Evolutionary conservation across 1,140 invertebrate genomes (phyloP), one percentile per base, ranked within the genome.

Genomic region (Trachelipus rathkii): DNA sequence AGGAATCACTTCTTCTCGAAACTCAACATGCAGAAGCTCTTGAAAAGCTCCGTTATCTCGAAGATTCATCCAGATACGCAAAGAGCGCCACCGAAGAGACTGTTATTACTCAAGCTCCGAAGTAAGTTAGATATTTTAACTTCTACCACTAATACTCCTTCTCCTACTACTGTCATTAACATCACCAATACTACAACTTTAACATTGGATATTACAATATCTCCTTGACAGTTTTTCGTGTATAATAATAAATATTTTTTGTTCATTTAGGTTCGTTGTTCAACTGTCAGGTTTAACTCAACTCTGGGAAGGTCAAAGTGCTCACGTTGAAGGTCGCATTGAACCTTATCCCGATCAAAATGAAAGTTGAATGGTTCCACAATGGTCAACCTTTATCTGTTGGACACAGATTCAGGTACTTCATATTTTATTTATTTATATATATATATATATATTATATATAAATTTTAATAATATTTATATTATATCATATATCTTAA

Each of bases 281-380:
- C 90, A 94, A 85, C 85, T 96, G 19, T 93, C 93, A 83, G 94
- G 94, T 23, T 92, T 93, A 15, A 90, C 89, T 33, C 90, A 89
- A 77, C 85, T 96, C 44, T 86, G 91, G 45, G 95, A 96, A 86
- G 93, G 92, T 0, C 92, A 95, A 86, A 95, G 92, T 83, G 93
- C 93, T 73, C 95, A 96, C 77, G 82, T 86, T 24, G 85, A 86
- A 77, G 84, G 83, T 73, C 81, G 83, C 81, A 78, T 83, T 60
- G 82, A 83, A 76, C 82, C 83, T 15, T 83, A 83, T 46, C 78
- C 79, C 44, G 82, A 82, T 78, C 78, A 81, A n/a, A 69, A 77
- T 84, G 46, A 83, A 83, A 69, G 83, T 84, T 7, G 83, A 84
- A 73, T 84, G 83, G 83, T 83, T 84, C 81, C 84, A 83, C 73